Evolutionary conservation across 2,113 vertebrate species (phyloP).

Genomic region (Pterocles orientalis): DNA sequence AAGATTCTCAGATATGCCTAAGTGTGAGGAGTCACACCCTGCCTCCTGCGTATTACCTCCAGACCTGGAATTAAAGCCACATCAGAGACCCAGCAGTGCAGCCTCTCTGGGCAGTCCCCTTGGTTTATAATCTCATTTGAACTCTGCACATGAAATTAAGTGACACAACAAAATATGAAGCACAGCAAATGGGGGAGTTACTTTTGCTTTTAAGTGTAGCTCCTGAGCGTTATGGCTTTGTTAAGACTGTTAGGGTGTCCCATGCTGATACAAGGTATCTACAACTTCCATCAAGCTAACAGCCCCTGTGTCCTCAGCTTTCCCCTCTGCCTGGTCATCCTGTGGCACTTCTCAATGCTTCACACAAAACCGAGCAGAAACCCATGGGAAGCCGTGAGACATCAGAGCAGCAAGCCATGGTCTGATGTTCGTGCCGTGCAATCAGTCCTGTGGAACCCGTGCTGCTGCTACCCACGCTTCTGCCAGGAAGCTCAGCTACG

Average conservation of each 20-base stretch:
- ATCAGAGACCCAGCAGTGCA: not conserved
- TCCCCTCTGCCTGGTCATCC: not conserved
- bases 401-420: not conserved
- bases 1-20: not conserved
- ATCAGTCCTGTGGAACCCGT: not conserved
- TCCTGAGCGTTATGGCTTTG: not conserved
- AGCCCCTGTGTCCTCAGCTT: not conserved
- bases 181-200: not conserved
- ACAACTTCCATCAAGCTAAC: not conserved
- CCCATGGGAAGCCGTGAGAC: not conserved
- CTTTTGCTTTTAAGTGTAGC: not conserved
- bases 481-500: not conserved
- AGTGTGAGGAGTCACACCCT: not conserved
- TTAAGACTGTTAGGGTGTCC: not conserved
- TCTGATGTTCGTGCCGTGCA: not conserved
- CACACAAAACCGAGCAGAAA: not conserved
- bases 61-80: not conserved
- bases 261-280: not conserved
- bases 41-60: not conserved
- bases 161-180: not conserved
- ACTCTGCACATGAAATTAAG: not conserved
- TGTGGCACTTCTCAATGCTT: not conserved
- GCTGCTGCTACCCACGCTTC: not conserved
- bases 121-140: not conserved
- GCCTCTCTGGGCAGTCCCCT: not conserved